Percentiles rank a stretch among this genome's conserved stretches.
Evolutionary conservation across 2,888 invertebrate species (phyloP).

Genomic region (Subacronicta megacephala): DNA sequence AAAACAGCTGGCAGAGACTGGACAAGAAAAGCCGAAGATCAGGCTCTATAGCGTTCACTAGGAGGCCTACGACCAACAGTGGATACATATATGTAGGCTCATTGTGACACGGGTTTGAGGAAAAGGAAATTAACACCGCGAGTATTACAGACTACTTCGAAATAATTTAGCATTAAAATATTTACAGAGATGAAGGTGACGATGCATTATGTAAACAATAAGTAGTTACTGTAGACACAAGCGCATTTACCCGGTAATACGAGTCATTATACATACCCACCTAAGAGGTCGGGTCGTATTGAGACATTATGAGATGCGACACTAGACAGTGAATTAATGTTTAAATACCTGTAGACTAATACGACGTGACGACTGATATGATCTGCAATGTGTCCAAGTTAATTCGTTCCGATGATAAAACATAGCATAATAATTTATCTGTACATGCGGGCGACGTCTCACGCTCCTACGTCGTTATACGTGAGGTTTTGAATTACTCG

Average conservation of each 20-base stretch:
- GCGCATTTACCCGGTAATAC: slow-evolving; percentile 16
- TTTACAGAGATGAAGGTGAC: slow-evolving; percentile 4
- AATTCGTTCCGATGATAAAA: slow-evolving; percentile 63
- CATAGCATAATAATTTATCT: slow-evolving; percentile 48
- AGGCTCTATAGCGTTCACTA: too few species aligned
- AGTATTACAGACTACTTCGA: too few species aligned
- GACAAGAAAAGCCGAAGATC: too few species aligned
- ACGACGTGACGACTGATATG: slow-evolving; percentile 46
- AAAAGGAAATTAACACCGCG: too few species aligned
- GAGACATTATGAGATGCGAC: slow-evolving; percentile 43
- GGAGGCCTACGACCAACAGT: too few species aligned
- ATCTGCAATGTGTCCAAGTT: slow-evolving; percentile 51
- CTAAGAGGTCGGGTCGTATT: slow-evolving; percentile 30
- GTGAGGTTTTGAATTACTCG: slow-evolving; percentile 39
- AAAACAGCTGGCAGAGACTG: too few species aligned
- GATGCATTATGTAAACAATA: slow-evolving; percentile 17
- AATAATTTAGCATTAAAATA: background rate
- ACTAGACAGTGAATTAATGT: slow-evolving; percentile 39
- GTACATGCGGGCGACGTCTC: slow-evolving; percentile 53
- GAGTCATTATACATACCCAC: slow-evolving; percentile 18
- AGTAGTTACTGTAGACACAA: background rate
- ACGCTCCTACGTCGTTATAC: slow-evolving; percentile 34
- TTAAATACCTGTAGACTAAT: slow-evolving; percentile 49
- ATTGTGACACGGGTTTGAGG: too few species aligned
- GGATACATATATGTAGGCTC: too few species aligned